Base-by-base conservation (phyloP, 2,797 vertebrate species). In the Cyprinella venusta region DNA sequence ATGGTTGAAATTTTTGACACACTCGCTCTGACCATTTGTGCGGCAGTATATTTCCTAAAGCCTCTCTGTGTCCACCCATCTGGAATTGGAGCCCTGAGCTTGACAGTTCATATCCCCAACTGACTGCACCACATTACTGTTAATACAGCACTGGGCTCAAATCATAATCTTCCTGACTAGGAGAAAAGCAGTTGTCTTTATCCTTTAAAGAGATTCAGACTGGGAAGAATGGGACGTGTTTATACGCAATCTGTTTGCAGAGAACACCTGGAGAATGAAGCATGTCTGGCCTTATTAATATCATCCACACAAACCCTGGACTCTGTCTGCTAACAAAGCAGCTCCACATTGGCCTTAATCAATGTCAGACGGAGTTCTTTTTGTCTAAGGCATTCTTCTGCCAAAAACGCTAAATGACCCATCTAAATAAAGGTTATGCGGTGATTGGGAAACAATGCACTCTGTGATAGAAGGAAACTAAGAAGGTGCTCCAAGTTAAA, bases 261-360 rank as follows among this genome's bases (percentile, higher is more conserved):
- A 56, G 61, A 84, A 86, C 82, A 86, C 84, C 72, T 85, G 80
- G 70, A 85, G 78, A 87, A 72, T 64, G 36, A 84, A 80, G 79
- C 45, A 36, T 45, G 75, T 45, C 87, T 68, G 16, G 59, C 42
- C 79, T 85, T 45, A 64, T 81, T 83, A 65, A 45, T 33, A n/a
- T 81, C 67, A 76, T 61, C 52, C 40, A 56, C 71, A 76, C 70
- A 86, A 71, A 81, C 76, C 33, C 79, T 78, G 76, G 26, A 72
- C 63, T 84, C 75, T 82, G 63, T 82, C 72, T 80, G 76, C 61
- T 83, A 79, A 84, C 56, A 87, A 84, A 78, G 70, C 56, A 83
- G 68, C 54, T 84, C 50, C 61, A 80, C 67, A 81, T 84, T 87
- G 42, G 40, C 72, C 63, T 76, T 79, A 81, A 85, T 84, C 86